phyloP scores from a whole-genome alignment of 2,888 invertebrate species.

The Nemotelus nigrinus region DNA sequence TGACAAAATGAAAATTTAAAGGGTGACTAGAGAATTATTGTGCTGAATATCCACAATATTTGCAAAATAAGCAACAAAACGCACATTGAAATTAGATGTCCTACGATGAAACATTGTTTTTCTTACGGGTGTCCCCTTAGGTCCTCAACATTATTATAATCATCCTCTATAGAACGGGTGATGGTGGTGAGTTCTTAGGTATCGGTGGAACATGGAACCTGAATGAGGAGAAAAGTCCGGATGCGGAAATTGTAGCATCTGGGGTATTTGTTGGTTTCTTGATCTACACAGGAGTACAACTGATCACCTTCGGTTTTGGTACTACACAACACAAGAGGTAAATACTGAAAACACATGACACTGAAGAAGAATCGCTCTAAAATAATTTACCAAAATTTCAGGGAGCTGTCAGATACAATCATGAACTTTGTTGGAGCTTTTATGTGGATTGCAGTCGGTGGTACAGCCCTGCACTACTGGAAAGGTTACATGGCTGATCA shows the following conservation, averaged over 20 bases:
- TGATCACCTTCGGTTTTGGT: constrained; percentile 80
- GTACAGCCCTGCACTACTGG: constrained; percentile 89
- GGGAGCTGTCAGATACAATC: constrained; percentile 80
- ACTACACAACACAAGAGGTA: constrained; percentile 81
- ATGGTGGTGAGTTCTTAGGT: constrained; percentile 84
- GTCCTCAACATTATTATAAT: constrained; percentile 83
- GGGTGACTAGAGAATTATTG: no score
- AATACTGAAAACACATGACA: constrained; percentile 5
- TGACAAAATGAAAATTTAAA: no score
- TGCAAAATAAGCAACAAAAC: background rate
- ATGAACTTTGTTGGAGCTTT: constrained; percentile 89
- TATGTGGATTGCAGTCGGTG: constrained; percentile 86
- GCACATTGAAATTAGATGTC: background rate
- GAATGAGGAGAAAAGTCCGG: constrained; percentile 87
- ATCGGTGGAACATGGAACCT: constrained; percentile 91
- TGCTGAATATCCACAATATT: no score
- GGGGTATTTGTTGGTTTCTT: constrained; percentile 88
- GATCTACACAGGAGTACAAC: constrained; percentile 81
- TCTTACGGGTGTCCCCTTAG: constrained; percentile 66
- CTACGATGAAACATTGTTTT: background rate
- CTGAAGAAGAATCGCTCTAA: background rate
- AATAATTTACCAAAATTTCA: constrained; percentile 59
- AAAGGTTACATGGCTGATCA: constrained; percentile 85
- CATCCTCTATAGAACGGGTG: constrained; percentile 83
- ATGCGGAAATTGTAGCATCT: constrained; percentile 87